Evolutionary conservation across 2,797 vertebrate species (phyloP).

Genomic region (Coreius guichenoti): DNA sequence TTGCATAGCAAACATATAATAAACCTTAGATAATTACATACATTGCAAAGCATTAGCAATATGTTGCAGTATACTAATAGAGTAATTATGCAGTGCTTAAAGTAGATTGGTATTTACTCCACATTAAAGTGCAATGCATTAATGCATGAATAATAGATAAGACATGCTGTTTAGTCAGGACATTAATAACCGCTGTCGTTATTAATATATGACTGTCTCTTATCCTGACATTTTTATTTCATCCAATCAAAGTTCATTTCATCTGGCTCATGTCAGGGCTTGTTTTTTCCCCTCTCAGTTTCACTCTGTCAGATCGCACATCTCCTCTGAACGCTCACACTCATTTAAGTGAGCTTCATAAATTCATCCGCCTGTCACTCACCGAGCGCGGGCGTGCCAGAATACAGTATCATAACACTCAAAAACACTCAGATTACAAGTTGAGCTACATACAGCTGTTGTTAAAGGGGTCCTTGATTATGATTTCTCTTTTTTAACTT

Average conservation of each 20-base stretch:
- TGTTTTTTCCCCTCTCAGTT: neutral
- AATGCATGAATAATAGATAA: constrained; percentile 13
- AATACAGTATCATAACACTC: neutral
- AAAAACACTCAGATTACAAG: neutral
- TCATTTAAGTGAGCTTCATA: constrained; percentile 44
- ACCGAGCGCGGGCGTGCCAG: neutral
- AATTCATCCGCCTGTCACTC: constrained; percentile 21
- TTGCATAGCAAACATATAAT: neutral
- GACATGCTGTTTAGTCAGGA: constrained; percentile 24
- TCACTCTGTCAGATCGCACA: constrained; percentile 39
- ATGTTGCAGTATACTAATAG: constrained; percentile 1
- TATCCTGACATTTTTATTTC: constrained; percentile 15
- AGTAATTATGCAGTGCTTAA: neutral
- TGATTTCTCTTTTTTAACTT: too few species aligned
- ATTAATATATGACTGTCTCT: constrained; percentile 13
- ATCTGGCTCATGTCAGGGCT: constrained; percentile 20
- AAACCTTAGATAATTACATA: neutral
- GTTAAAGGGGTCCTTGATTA: neutral
- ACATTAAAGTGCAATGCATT: neutral
- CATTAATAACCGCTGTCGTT: constrained; percentile 1
- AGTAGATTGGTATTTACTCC: neutral
- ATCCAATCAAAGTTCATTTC: constrained; percentile 6
- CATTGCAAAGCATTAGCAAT: neutral
- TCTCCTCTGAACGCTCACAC: constrained; percentile 36
- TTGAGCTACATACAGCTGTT: neutral